These are phyloP conservation scores for Gymnocheta viridis DNA, from an alignment of 2,888 invertebrate species.

Conservation along the genomic window DNA sequence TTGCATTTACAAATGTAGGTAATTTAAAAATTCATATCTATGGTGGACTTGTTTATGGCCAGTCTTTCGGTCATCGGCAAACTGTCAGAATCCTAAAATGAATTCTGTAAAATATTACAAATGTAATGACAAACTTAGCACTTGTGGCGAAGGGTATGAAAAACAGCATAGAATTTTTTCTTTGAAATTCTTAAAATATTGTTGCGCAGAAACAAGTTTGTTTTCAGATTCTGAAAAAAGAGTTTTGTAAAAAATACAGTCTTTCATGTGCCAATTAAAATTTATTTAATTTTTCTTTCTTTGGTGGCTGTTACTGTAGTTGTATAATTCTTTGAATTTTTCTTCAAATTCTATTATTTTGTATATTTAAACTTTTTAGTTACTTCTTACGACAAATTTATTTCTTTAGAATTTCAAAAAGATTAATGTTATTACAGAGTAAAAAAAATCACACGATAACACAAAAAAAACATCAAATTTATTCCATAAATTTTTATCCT, in stretches of 20 bases:
- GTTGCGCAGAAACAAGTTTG: slow-evolving; percentile 13
- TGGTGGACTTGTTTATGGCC: no score
- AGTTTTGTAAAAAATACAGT: slow-evolving; percentile 40
- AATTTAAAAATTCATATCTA: no score
- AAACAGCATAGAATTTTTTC: neutral
- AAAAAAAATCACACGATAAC: slow-evolving; percentile 59
- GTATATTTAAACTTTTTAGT: neutral
- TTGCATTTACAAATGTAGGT: no score
- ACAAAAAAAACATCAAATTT: slow-evolving; percentile 59
- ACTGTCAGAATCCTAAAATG: neutral
- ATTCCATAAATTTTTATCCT: neutral
- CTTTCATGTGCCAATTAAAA: slow-evolving; percentile 59
- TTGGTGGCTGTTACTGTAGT: slow-evolving; percentile 16
- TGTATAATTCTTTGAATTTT: neutral
- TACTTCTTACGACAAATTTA: neutral
- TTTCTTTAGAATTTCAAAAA: slow-evolving; percentile 22
- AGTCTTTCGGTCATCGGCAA: no score
- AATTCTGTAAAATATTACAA: no score
- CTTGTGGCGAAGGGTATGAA: neutral
- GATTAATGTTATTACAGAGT: slow-evolving; percentile 42
- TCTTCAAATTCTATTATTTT: neutral
- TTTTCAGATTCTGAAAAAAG: neutral
- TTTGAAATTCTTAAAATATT: neutral
- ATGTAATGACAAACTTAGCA: neutral
- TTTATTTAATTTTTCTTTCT: slow-evolving; percentile 54